Percentiles rank a stretch among this genome's conserved stretches.
phyloP scores from a whole-genome alignment of 35 echinoderm and acorn worm species.

The Holothuria glaberrima region DNA sequence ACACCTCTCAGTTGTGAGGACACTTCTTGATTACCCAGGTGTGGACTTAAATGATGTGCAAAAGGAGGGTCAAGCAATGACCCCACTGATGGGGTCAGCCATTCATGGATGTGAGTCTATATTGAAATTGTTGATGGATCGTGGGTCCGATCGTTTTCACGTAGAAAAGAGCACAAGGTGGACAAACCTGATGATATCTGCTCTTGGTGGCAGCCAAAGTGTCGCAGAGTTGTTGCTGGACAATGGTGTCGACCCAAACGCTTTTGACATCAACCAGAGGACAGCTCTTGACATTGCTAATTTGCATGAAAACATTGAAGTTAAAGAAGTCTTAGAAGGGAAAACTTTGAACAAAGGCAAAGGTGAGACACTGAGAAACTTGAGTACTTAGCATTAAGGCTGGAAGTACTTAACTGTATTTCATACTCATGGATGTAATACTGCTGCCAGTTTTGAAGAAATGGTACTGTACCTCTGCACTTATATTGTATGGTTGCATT shows the following conservation, averaged over 20 bases:
- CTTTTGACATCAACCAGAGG: conserved; percentile 64
- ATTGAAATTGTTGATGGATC: conserved; percentile 71
- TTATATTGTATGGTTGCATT: too few relatives aligned
- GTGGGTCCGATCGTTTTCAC: conserved; percentile 65
- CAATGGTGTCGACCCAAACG: conserved; percentile 72
- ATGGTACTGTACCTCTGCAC: too few relatives aligned
- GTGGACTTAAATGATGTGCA: conserved; percentile 73
- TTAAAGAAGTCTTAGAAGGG: conserved; percentile 70
- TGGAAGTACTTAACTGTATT: too few relatives aligned
- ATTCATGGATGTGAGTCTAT: conserved; percentile 72
- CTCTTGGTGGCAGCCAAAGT: conserved; percentile 67
- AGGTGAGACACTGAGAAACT: too few relatives aligned
- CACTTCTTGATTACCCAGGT: conserved; percentile 65
- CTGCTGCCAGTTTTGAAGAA: too few relatives aligned
- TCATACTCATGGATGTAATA: too few relatives aligned
- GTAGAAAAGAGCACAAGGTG: conserved; percentile 75
- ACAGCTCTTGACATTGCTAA: conserved; percentile 89
- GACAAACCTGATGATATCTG: conserved; percentile 86
- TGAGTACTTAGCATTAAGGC: too few relatives aligned
- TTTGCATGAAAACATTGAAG: conserved; percentile 60
- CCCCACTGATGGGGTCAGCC: conserved; percentile 74
- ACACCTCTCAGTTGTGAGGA: conserved; percentile 67
- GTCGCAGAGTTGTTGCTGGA: conserved; percentile 75
- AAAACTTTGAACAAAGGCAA: conserved; percentile 84
- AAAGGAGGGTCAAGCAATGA: conserved; percentile 58